Base-by-base conservation (phyloP, 2,113 vertebrate species). In the Melanotaenia duboulayi region DNA sequence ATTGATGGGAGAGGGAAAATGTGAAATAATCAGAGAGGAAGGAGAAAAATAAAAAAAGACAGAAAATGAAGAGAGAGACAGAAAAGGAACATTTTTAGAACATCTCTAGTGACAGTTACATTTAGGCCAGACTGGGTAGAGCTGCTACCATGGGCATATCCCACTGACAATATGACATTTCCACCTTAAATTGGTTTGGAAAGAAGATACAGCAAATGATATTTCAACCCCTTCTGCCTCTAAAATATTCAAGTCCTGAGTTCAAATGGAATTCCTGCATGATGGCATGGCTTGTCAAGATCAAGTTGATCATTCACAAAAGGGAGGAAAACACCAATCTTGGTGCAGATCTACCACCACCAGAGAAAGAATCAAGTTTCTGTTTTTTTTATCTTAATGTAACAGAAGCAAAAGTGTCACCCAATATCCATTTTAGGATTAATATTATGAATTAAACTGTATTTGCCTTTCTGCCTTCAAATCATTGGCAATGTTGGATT, bases 91-190 rank as follows among this genome's bases (percentile, higher is more conserved):
- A 25, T 69, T 76, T 79, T 84, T 66, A 70, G 60, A 85, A 78
- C 74, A 89, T 80, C 71, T 82, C 74, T 40, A 72, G 67, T 90
- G 83, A 84, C 74, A 84, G 83, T 88, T 84, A 84, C 76, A 90
- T 89, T 78, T 67, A 84, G 87, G 87, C 80, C 88, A 91, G 74
- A 74, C 70, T 63, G 57, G 49, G 59, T 46, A 68, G 55, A 71
- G 60, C 39, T 20, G 54, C 75, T 71, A 74, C 75, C 70, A 70
- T 48, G 77, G 67, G 78, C 67, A 86, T 83, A 78, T 59, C 77
- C 86, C 74, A 66, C 72, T 78, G 81, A 87, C 74, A 81, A 81
- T 73, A 46, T 82, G 75, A 91, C 78, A 91, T 86, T 78, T 85
- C 58, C 48, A 68, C 32, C 79, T 71, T 24, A 76, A 78, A 69